phyloP scores from a whole-genome alignment of 2,888 invertebrate genomes.

The Leptura quadrifasciata region DNA sequence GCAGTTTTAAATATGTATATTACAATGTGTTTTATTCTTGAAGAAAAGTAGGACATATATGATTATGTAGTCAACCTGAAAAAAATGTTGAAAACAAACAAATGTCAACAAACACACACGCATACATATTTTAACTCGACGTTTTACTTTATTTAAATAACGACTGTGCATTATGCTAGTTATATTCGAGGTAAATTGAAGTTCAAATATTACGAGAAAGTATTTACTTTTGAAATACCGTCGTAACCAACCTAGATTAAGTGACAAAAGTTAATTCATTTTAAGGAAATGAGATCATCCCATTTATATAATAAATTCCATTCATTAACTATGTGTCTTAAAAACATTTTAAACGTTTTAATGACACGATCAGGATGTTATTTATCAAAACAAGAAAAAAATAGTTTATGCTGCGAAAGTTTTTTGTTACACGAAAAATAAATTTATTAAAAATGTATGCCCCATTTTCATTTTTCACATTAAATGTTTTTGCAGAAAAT shows the following conservation, averaged over 20 bases:
- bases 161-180: constrained; percentile 13
- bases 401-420: background rate
- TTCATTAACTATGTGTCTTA: constrained; percentile 6
- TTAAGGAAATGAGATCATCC: constrained; percentile 42
- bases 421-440: background rate
- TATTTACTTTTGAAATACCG: constrained; percentile 29
- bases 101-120: constrained; percentile 34
- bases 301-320: constrained; percentile 36
- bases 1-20: background rate
- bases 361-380: background rate
- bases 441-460: no score
- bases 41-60: constrained; percentile 17
- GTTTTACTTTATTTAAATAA: constrained; percentile 38
- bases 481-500: no score
- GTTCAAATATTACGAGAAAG: constrained; percentile 22
- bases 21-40: constrained; percentile 6
- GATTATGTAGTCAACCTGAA: constrained; percentile 25
- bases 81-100: constrained; percentile 36
- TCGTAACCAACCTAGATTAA: constrained; percentile 25
- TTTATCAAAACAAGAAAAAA: background rate
- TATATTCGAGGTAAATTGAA: constrained; percentile 23
- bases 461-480: no score
- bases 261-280: constrained; percentile 32
- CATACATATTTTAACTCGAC: constrained; percentile 41
- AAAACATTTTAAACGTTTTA: background rate